Evolutionary conservation across 2,113 vertebrate genomes (phyloP), one percentile per base, ranked within the genome.

Genomic region (Boleophthalmus pectinirostris): DNA sequence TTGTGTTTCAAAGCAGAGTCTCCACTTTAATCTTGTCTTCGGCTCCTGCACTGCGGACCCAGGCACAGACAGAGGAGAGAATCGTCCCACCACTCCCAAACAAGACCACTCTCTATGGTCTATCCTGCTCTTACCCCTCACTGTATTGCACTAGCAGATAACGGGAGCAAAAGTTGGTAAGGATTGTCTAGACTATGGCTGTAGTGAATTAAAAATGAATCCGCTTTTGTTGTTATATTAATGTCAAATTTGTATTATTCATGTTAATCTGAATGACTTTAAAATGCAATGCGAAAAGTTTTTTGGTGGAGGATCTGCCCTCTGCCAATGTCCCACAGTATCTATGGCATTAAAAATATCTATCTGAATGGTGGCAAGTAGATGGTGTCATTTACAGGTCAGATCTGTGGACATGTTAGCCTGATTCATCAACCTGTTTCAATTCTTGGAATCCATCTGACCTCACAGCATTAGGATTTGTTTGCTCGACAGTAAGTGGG

Each of bases 1-100:
- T 72, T n/a, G 63, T 73, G 74, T 68, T 92, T 92, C 90, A 93
- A 91, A 86, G 82, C 81, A 57, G 72, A 9, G 66, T 57, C 66
- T 90, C 69, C 73, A 79, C 86, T 92, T 91, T 92, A 90, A 90
- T 93, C 88, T 92, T 86, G 80, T 79, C 77, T 79, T 87, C 80
- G 77, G 87, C 77, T 87, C 77, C 88, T 86, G 79, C 84, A 86
- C 81, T 86, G 87, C 89, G 61, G 86, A 87, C 75, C 71, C 70
- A 72, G 79, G 73, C 66, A 88, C 83, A 90, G 82, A 89, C 80
- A 85, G 82, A 80, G 68, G 71, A 72, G 73, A 76, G 58, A 83
- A 70, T 75, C 61, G 45, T 68, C 67, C 53, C 74, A 85, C 81
- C 80, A 81, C 85, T 81, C 87, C 81, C 78, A 73, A 63, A 43